Evolutionary conservation across 2,888 invertebrate species (phyloP).

Genomic region (Torymus auratus): DNA sequence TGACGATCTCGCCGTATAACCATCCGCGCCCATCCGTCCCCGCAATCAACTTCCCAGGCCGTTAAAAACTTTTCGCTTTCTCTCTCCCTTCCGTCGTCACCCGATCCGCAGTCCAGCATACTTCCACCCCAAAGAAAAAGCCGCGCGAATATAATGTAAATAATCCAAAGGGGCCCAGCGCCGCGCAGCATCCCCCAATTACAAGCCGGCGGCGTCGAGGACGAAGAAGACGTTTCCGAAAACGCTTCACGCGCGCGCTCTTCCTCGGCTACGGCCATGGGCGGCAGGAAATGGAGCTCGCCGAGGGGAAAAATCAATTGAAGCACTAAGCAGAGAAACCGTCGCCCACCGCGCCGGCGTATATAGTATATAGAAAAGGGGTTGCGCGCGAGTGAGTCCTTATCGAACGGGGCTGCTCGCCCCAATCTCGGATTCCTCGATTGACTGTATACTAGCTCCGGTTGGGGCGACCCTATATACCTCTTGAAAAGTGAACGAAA

Average conservation of each 20-base stretch:
- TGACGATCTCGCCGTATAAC: neutral
- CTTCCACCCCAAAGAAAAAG: too few relatives aligned
- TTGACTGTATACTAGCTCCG: slow-evolving; percentile 64
- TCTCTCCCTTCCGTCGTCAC: too few relatives aligned
- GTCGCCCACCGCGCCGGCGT: slow-evolving; percentile 38
- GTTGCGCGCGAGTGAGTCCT: slow-evolving; percentile 61
- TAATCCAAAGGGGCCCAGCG: slow-evolving; percentile 5
- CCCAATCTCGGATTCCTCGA: slow-evolving; percentile 70
- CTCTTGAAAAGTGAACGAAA: too few relatives aligned
- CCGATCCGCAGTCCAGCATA: too few relatives aligned
- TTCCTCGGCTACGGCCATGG: slow-evolving; percentile 24
- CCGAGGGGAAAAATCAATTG: slow-evolving; percentile 65
- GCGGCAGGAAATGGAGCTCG: slow-evolving; percentile 57
- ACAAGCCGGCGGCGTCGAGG: slow-evolving; percentile 11
- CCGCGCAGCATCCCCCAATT: neutral
- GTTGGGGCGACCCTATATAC: slow-evolving; percentile 62
- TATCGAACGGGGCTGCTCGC: slow-evolving; percentile 65
- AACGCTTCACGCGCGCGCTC: slow-evolving; percentile 11
- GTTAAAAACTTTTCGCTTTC: too few relatives aligned
- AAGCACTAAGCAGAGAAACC: slow-evolving; percentile 64
- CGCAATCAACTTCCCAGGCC: too few relatives aligned
- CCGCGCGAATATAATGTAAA: neutral
- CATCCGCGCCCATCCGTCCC: too few relatives aligned
- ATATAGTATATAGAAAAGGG: slow-evolving; percentile 8
- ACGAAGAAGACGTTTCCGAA: slow-evolving; percentile 48